phyloP scores from a whole-genome alignment of 92 coral and sea anemone species.

The Porites rus region DNA sequence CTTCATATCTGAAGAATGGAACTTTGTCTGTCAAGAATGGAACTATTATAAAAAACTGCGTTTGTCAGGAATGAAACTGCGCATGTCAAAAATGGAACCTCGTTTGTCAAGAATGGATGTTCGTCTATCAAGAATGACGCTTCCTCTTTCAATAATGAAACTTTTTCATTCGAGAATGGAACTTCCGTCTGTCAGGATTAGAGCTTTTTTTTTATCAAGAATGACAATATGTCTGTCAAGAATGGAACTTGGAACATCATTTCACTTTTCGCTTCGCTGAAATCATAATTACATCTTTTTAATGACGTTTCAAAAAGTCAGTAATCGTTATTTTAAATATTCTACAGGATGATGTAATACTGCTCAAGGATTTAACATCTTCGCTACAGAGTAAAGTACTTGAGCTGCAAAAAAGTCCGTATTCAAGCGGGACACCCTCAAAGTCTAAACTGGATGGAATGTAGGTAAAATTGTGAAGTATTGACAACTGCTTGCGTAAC shows the following conservation, averaged over 20 bases:
- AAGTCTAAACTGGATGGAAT: constrained; percentile 50
- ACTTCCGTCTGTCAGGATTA: neutral
- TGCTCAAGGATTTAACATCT: constrained; percentile 29
- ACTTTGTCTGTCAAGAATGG: too few species aligned
- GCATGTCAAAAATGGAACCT: too few species aligned
- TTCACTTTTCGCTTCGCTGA: too few species aligned
- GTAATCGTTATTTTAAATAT: neutral
- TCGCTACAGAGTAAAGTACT: constrained; percentile 56
- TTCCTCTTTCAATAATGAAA: neutral
- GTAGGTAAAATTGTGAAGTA: constrained; percentile 19
- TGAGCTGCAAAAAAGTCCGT: constrained; percentile 69
- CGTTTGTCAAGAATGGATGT: neutral
- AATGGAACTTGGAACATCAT: neutral
- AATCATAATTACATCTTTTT: too few species aligned
- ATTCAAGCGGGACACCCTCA: constrained; percentile 30
- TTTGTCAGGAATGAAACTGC: neutral
- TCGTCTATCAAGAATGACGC: neutral
- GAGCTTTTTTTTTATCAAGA: neutral
- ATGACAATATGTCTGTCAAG: neutral
- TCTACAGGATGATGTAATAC: constrained; percentile 40
- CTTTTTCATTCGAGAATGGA: neutral
- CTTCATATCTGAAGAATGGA: neutral
- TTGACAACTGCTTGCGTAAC: neutral
- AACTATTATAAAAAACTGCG: neutral
- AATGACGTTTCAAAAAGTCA: neutral